A percentile compares a stretch with the other conserved stretches of the same genome.
These are phyloP conservation scores for Strigamia crassipes DNA, from an alignment of 2,888 invertebrate species.

Conservation along the genomic window DNA sequence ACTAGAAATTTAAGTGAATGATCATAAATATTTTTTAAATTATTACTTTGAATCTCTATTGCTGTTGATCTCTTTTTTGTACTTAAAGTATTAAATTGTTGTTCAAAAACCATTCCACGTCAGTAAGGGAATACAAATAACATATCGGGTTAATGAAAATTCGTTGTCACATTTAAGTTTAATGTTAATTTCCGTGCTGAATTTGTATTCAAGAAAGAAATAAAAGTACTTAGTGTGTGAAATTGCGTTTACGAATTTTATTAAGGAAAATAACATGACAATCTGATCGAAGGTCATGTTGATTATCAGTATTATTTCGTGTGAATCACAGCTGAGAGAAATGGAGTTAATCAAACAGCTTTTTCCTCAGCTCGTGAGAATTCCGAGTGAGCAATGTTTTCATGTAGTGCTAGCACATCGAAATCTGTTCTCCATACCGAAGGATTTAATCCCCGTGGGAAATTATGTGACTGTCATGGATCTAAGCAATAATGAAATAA, in stretches of 20 bases:
- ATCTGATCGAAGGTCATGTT: not conserved
- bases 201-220: constrained; percentile 10
- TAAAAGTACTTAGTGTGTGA: constrained; percentile 1
- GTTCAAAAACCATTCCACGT: not conserved
- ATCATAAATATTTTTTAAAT: too few relatives aligned
- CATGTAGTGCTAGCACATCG: not conserved
- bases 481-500: constrained; percentile 73
- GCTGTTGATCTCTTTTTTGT: too few relatives aligned
- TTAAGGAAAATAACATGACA: too few relatives aligned
- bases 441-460: not conserved
- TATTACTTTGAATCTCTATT: too few relatives aligned
- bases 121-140: not conserved
- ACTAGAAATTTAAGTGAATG: too few relatives aligned
- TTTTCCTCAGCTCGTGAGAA: not conserved
- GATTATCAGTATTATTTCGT: not conserved
- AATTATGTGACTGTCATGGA: constrained; percentile 63
- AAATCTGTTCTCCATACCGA: not conserved
- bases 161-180: too few relatives aligned
- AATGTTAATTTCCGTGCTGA: not conserved
- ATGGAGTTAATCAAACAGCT: constrained; percentile 28
- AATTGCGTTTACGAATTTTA: too few relatives aligned
- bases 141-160: too few relatives aligned
- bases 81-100: not conserved
- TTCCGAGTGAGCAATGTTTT: not conserved
- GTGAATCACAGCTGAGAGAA: not conserved